These are phyloP conservation scores for Dyspetes luteomarginatus DNA, from an alignment of 2,888 invertebrate genomes.

Conservation along the genomic window DNA sequence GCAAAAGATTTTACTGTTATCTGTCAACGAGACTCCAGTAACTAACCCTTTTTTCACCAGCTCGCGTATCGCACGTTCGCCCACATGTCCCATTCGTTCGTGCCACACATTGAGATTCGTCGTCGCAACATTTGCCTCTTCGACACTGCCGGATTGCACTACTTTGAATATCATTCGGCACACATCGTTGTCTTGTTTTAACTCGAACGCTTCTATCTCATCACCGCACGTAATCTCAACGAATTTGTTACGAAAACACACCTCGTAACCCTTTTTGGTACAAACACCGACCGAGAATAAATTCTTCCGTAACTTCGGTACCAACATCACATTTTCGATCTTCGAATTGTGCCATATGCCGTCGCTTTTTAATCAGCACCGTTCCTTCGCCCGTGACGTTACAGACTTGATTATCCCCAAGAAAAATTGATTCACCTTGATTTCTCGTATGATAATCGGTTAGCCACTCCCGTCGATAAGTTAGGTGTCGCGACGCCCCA, in stretches of 20 bases:
- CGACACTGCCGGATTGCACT: slow-evolving; percentile 1
- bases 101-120: slow-evolving; percentile 49
- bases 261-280: neutral
- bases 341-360: neutral
- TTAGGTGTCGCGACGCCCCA: neutral
- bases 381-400: neutral
- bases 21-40: slow-evolving; percentile 16
- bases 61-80: slow-evolving; percentile 44
- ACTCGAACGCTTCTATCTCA: neutral
- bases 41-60: slow-evolving; percentile 52
- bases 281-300: neutral
- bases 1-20: slow-evolving; percentile 60
- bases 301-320: neutral
- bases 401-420: neutral
- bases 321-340: neutral
- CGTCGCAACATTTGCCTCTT: slow-evolving; percentile 12
- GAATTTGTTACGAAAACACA: neutral
- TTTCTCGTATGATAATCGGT: neutral
- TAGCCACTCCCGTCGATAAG: neutral
- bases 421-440: neutral
- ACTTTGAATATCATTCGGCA: slow-evolving; percentile 38
- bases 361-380: neutral
- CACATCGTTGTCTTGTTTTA: slow-evolving; percentile 21
- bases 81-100: slow-evolving; percentile 61
- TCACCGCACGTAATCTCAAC: neutral